A percentile compares a stretch with the other conserved stretches of the same genome.
Conservation (phyloP, 2,113 vertebrate genomes). For the Syrrhaptes paradoxus region DNA sequence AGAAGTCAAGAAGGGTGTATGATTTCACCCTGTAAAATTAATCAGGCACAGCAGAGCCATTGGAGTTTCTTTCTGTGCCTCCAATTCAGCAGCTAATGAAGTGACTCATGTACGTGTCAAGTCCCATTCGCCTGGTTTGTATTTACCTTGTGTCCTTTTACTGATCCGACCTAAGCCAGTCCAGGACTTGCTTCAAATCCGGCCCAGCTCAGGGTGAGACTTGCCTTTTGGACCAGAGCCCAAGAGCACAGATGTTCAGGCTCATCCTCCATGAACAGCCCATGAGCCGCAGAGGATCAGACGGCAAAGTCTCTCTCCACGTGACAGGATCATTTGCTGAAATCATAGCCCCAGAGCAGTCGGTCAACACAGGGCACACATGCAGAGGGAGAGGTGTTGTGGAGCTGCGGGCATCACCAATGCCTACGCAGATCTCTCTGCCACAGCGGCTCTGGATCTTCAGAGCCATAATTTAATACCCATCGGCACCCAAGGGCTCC, state of each 20-base stretch:
- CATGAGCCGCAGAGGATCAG: rapidly evolving
- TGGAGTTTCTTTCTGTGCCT: background rate
- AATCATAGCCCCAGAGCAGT: background rate
- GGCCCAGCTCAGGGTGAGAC: background rate
- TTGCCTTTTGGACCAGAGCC: background rate
- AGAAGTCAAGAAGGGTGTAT: background rate
- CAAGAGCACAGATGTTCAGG: background rate
- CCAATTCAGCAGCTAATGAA: background rate
- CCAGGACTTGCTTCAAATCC: background rate
- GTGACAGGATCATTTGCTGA: rapidly evolving
- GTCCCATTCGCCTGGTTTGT: background rate
- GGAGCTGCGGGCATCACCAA: background rate
- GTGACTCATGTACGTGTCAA: rapidly evolving
- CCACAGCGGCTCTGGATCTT: rapidly evolving
- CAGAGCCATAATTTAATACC: background rate
- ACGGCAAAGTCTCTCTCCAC: background rate
- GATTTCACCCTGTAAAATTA: background rate
- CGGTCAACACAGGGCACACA: rapidly evolving
- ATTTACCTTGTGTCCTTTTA: background rate
- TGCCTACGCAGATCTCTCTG: background rate
- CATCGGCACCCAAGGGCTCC: background rate
- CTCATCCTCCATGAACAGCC: background rate
- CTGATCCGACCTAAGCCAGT: background rate
- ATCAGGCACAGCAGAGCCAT: background rate
- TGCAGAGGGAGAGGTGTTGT: background rate